A percentile compares a stretch with the other conserved stretches of the same genome.
phyloP scores from a whole-genome alignment of 2,797 vertebrate species.

The Tachyglossus aculeatus region DNA sequence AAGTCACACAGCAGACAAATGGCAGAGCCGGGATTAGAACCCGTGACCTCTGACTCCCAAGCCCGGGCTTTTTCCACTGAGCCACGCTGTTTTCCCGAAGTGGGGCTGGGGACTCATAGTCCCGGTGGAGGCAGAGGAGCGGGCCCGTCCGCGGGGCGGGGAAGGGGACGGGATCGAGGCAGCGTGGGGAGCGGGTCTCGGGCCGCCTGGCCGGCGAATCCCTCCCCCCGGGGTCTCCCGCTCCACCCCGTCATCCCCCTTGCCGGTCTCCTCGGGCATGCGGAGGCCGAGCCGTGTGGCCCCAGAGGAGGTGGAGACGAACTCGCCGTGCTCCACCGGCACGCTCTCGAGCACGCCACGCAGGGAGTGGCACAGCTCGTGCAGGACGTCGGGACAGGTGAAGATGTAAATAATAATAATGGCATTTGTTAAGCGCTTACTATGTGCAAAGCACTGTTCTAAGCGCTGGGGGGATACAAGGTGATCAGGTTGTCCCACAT shows the following conservation, averaged over 20 bases:
- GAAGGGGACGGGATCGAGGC: not conserved
- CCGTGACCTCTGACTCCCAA: too few species aligned
- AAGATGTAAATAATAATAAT: slow-evolving; percentile 77
- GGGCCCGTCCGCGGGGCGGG: not conserved
- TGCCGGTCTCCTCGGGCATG: not conserved
- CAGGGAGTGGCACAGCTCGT: slow-evolving; percentile 68
- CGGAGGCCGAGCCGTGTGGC: not conserved
- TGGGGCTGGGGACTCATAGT: not conserved
- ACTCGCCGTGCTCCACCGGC: slow-evolving; percentile 72
- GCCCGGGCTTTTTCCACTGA: too few species aligned
- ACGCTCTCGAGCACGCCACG: slow-evolving; percentile 70
- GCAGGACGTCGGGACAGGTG: slow-evolving; percentile 71
- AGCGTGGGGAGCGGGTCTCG: not conserved
- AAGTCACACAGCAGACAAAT: too few species aligned
- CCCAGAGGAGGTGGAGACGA: not conserved
- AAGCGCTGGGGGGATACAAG: too few species aligned
- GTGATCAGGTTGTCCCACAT: too few species aligned
- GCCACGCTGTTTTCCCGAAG: too few species aligned
- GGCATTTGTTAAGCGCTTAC: too few species aligned
- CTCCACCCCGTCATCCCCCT: not conserved
- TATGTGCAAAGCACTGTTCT: too few species aligned
- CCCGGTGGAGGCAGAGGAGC: not conserved
- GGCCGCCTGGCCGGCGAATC: too few species aligned
- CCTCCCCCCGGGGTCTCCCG: too few species aligned
- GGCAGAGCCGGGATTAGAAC: too few species aligned